Base-by-base conservation (phyloP, 2,113 vertebrate genomes). In the Equus quagga region DNA sequence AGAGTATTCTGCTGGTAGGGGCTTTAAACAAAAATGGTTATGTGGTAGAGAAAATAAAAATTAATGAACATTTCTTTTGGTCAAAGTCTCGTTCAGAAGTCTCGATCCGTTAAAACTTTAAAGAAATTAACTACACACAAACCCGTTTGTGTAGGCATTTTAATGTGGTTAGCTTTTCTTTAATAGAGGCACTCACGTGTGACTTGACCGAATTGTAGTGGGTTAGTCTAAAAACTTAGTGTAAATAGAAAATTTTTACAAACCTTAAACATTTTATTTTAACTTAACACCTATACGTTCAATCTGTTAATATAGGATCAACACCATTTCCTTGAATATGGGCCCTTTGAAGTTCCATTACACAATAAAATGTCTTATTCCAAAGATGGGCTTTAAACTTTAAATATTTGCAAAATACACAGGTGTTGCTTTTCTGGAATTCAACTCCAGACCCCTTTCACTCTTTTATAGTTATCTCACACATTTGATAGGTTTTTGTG, bases 21-120 rank as follows among this genome's bases (percentile, higher is more conserved):
- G 21, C 21, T 84, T 69, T 81, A 67, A 64, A 67, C n/a, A 90
- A 60, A 80, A 79, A 18, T 85, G 6, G 17, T 79, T 96, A n/a
- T 54, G 14, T 94, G 81, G 28, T 60, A 75, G 15, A 21, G 28
- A 75, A 84, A 51, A 72, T 33, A n/a, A 62, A 54, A 75, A 17
- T 19, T 23, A 73, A 8, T 73, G 81, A 67, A n/a, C 44, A 49
- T 41, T 94, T 41, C 8, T 70, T 92, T 44, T 58, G 58, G 23
- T 84, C 3, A 49, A 58, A 33, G 28, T 96, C 46, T 80, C 31
- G 51, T 79, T 96, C 10, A 91, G 70, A 93, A 84, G 65, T 94
- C 18, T 91, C 82, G 33, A 80, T 91, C 73, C 81, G 24, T 67
- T 95, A 49, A 62, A 85, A 86, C 24, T 65, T 79, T 49, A 70